Base-by-base conservation (phyloP, 2,797 vertebrate species). In the Loriculus beryllinus region DNA sequence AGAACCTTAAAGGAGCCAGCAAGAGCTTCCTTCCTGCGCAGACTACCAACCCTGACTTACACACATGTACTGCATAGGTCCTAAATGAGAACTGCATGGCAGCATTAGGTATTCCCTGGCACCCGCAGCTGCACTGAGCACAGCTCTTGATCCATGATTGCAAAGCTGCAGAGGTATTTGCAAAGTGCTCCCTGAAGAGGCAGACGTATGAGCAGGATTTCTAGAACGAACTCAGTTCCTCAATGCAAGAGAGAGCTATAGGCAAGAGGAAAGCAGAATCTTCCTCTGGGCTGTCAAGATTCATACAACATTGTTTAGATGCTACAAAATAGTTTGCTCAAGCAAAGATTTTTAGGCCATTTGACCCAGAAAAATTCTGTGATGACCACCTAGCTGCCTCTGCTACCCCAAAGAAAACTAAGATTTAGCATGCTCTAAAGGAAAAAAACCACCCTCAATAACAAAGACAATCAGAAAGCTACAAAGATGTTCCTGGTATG, bases 51-150 rank as follows among this genome's bases (percentile, higher is more conserved):
- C 26, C 35, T 22, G 21, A 39, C 22, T 70, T 31, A 35, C 1
- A 2, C 31, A 47, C 8, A 6, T 26, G 35, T 65, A 59, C 13
- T 33, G 7, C 6, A 3, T 0, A 33, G 18, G 8, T 12, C 18
- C 43, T 11, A 40, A 17, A 26, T 1, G 11, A 60, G 21, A 47
- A 47, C 29, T 9, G 12, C 35, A 35, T 25, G 21, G 59, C 39
- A 49, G 33, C 9, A 9, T 28, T 33, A 42, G 75, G 29, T 26
- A 67, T 4, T 22, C 28, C 18, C 33, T 39, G 37, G 65, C 70
- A 84, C 8, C 23, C 2, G 0, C 39, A 52, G 54, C 67, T 31
- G 29, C 0, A 1, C 84, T 57, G 31, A 74, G 37, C 39, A 14
- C 42, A 65, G 29, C n/a, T 67, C 49, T 25, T 17, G 9, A 51